phyloP scores from a whole-genome alignment of 2,888 invertebrate genomes.

The Drosophila longiperda region DNA sequence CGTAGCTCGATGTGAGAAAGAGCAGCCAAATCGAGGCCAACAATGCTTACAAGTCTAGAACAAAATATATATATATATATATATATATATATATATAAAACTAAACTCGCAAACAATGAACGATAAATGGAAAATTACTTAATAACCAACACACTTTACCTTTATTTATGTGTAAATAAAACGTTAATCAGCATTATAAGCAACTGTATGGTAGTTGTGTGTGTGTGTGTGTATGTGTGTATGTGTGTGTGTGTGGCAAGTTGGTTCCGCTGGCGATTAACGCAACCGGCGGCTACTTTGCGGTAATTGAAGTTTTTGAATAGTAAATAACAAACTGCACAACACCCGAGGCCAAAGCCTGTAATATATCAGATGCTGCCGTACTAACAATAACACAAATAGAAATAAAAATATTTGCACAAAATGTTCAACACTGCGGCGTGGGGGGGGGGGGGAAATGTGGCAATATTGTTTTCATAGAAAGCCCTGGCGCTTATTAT shows the following conservation, averaged over 20 bases:
- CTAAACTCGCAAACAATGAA: slow-evolving; percentile 34
- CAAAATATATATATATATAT: slow-evolving; percentile 3
- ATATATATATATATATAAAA: not conserved
- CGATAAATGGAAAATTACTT: slow-evolving; percentile 57
- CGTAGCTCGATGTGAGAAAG: not conserved
- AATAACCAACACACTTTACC: slow-evolving; percentile 65
- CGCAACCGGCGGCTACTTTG: slow-evolving; percentile 57
- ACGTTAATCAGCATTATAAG: slow-evolving; percentile 68
- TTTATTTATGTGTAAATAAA: slow-evolving; percentile 67
- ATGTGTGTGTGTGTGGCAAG: not conserved
- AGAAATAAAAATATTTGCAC: slow-evolving; percentile 54
- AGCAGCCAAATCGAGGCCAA: not conserved
- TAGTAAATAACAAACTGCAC: slow-evolving; percentile 61
- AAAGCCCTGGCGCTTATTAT: slow-evolving; percentile 56
- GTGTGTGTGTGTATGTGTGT: not conserved
- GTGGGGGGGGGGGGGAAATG: not conserved
- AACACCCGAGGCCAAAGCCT: slow-evolving; percentile 26
- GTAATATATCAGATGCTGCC: slow-evolving; percentile 42
- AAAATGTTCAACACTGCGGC: slow-evolving; percentile 14
- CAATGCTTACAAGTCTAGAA: slow-evolving; percentile 2
- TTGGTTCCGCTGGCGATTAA: slow-evolving; percentile 39
- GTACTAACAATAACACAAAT: slow-evolving; percentile 32
- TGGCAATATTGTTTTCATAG: not conserved
- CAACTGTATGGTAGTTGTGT: not conserved
- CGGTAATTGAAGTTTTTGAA: slow-evolving; percentile 76